A percentile compares a stretch with the other conserved stretches of the same genome.
Conservation (phyloP, 2,797 vertebrate species). For the Denticeps clupeoides region DNA sequence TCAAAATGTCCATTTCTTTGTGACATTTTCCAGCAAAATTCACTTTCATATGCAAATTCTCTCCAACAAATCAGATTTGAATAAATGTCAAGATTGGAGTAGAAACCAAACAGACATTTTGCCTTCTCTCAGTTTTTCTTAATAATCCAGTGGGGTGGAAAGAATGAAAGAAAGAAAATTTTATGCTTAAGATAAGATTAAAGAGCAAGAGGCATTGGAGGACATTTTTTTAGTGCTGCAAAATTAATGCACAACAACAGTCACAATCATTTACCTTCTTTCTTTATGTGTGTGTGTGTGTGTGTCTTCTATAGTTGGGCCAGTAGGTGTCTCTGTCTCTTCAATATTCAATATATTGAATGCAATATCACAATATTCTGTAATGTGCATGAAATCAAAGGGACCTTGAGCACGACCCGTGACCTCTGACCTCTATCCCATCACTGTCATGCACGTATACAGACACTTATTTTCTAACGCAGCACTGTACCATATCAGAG, state of each 20-base stretch:
- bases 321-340: too few species aligned
- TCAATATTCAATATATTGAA: neutral
- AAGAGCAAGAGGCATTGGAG: slow-evolving; percentile 8
- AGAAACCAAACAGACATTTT: slow-evolving; percentile 33
- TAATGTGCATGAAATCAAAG: too few species aligned
- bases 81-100: slow-evolving; percentile 60
- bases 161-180: slow-evolving; percentile 32
- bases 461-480: too few species aligned
- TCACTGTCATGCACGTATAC: too few species aligned
- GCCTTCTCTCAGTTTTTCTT: slow-evolving; percentile 25
- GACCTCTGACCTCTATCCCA: too few species aligned
- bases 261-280: too few species aligned
- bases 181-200: slow-evolving; percentile 25
- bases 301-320: too few species aligned
- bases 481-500: too few species aligned
- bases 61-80: slow-evolving; percentile 55
- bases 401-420: too few species aligned
- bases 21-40: slow-evolving; percentile 66
- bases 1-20: slow-evolving; percentile 49
- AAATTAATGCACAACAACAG: too few species aligned
- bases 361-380: neutral
- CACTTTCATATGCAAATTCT: slow-evolving; percentile 58
- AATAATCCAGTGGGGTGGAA: slow-evolving; percentile 24
- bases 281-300: too few species aligned
- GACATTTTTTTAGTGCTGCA: neutral